phyloP scores from a whole-genome alignment of 2,797 vertebrate species.

The Arremon aurantiirostris region DNA sequence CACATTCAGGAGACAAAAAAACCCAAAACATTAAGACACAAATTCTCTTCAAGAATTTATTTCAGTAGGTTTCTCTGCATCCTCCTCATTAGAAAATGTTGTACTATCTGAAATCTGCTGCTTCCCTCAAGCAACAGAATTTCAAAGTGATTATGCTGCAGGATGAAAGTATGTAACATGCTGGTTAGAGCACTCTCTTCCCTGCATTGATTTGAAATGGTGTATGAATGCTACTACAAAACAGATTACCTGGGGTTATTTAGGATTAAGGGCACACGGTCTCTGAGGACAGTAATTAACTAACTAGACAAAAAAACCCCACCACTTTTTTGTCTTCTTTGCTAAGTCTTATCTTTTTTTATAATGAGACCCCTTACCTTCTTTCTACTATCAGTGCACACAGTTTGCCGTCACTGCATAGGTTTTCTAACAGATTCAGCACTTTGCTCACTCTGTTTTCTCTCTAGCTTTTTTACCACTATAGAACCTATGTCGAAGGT shows the following conservation, averaged over 20 bases:
- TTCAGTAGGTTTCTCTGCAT: background rate
- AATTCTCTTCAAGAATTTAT: conserved; percentile 25
- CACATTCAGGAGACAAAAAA: background rate
- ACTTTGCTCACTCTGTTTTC: background rate
- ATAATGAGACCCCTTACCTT: background rate
- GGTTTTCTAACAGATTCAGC: background rate
- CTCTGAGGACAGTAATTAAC: background rate
- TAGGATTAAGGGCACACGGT: background rate
- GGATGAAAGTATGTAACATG: background rate
- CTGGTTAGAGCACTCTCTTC: background rate
- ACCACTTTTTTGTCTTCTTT: background rate
- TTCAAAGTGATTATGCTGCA: conserved; percentile 20
- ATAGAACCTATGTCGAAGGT: background rate
- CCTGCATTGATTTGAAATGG: conserved; percentile 21
- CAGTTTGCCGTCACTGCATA: background rate
- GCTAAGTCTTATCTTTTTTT: background rate
- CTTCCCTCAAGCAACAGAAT: conserved; percentile 30
- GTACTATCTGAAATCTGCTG: background rate
- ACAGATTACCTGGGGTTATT: background rate
- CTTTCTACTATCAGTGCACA: background rate
- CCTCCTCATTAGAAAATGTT: background rate
- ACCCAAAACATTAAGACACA: background rate
- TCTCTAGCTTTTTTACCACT: background rate
- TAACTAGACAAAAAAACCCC: background rate
- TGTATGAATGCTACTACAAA: background rate